Conservation (phyloP, 2,113 vertebrate species). For the Laterallus jamaicensis region DNA sequence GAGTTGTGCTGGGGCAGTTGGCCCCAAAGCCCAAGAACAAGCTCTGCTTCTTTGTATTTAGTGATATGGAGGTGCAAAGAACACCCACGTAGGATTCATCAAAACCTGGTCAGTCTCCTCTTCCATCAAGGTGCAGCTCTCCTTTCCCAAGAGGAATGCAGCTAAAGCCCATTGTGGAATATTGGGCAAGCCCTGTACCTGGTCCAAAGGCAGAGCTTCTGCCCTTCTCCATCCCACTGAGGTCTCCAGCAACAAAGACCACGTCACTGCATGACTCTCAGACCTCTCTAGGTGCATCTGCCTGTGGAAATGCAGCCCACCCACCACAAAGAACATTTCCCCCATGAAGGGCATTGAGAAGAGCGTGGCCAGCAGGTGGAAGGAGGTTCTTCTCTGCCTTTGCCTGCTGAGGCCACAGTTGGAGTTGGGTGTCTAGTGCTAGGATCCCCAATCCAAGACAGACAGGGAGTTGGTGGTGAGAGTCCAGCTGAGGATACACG, state of each 20-base stretch:
- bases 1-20: neutral
- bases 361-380: no score
- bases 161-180: neutral
- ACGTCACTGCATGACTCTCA: fast-evolving
- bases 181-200: neutral
- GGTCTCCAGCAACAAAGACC: neutral
- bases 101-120: neutral
- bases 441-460: no score
- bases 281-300: neutral
- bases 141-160: fast-evolving
- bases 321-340: neutral
- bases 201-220: neutral
- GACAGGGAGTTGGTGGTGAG: no score
- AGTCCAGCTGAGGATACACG: no score
- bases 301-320: neutral
- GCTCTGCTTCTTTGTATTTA: neutral
- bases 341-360: no score
- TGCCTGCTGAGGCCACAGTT: no score
- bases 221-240: neutral
- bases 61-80: neutral
- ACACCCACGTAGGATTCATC: fast-evolving
- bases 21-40: neutral
- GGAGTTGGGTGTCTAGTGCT: no score
- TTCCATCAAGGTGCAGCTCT: neutral
- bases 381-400: no score